phyloP scores from a whole-genome alignment of 2,888 invertebrate species.

The Meganola albula region DNA sequence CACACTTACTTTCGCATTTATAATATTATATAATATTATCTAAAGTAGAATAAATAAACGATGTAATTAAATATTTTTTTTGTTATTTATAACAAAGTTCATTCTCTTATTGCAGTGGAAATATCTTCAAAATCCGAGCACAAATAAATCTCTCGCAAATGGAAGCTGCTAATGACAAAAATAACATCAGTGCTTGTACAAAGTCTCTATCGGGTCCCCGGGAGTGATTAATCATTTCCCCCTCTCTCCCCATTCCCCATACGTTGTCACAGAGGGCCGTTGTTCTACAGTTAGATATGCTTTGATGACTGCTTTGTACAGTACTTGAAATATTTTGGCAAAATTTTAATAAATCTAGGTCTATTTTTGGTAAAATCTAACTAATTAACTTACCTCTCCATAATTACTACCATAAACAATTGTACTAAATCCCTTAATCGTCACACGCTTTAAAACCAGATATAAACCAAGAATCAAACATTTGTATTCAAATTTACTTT shows the following conservation, averaged over 20 bases:
- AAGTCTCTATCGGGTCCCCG: conserved; percentile 32
- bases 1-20: too few relatives aligned
- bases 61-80: too few relatives aligned
- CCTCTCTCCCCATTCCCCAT: conserved; percentile 18
- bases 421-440: conserved; percentile 26
- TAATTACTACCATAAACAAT: conserved; percentile 7
- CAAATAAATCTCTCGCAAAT: conserved; percentile 23
- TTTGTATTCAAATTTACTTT: conserved; percentile 32
- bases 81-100: too few relatives aligned
- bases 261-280: conserved; percentile 37
- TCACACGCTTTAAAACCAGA: conserved; percentile 9
- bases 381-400: background rate
- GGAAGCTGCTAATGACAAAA: conserved; percentile 30
- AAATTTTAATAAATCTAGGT: background rate
- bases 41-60: too few relatives aligned
- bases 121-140: conserved; percentile 19
- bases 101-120: too few relatives aligned
- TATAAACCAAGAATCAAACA: conserved; percentile 26
- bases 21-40: too few relatives aligned
- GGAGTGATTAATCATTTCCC: conserved; percentile 52
- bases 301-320: background rate
- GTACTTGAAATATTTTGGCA: background rate
- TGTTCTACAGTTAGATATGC: conserved; percentile 27
- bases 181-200: conserved; percentile 28
- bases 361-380: background rate